phyloP scores from a whole-genome alignment of 2,888 invertebrate species.

The Carcina quercana region DNA sequence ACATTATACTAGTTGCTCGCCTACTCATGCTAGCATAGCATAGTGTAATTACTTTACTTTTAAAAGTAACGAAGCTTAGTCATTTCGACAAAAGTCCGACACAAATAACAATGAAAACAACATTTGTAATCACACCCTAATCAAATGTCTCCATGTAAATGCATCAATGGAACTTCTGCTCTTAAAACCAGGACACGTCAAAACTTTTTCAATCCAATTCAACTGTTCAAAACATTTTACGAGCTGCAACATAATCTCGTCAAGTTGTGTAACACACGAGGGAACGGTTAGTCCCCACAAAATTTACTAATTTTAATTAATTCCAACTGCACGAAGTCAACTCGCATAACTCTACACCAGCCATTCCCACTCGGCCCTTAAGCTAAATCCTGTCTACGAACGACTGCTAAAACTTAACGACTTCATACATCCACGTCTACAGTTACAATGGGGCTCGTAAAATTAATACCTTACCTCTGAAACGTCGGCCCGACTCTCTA shows the following conservation, averaged over 20 bases:
- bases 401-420: slow-evolving; percentile 63
- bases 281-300: slow-evolving; percentile 33
- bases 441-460: slow-evolving; percentile 60
- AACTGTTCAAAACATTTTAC: slow-evolving; percentile 41
- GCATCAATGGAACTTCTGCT: too few species aligned
- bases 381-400: slow-evolving; percentile 47
- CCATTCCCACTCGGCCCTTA: slow-evolving; percentile 26
- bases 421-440: slow-evolving; percentile 56
- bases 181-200: too few species aligned
- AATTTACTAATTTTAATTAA: slow-evolving; percentile 60
- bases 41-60: too few species aligned
- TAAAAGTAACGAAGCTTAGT: too few species aligned
- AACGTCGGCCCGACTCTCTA: slow-evolving; percentile 49
- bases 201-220: slow-evolving; percentile 10
- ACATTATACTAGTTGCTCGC: too few species aligned
- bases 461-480: slow-evolving; percentile 68
- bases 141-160: too few species aligned
- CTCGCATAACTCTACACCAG: slow-evolving; percentile 35
- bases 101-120: too few species aligned
- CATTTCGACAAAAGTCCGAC: too few species aligned
- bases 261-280: slow-evolving; percentile 28
- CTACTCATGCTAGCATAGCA: too few species aligned
- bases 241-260: slow-evolving; percentile 39
- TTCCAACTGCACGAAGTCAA: slow-evolving; percentile 38
- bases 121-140: too few species aligned